Base-by-base conservation (phyloP, 2,888 invertebrate genomes). In the Himalopsyche anomala region DNA sequence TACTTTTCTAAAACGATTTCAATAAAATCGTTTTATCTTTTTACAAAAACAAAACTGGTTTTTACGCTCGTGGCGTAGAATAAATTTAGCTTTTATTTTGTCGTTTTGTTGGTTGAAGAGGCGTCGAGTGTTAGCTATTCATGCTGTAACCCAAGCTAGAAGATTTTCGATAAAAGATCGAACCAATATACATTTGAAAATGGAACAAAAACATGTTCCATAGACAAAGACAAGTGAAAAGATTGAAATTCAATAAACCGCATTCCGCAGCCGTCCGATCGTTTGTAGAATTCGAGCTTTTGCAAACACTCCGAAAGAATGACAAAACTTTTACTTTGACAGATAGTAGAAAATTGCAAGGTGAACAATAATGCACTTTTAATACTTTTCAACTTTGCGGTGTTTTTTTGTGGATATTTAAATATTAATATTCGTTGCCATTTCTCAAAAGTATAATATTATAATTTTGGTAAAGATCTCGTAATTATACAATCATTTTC, bases 181-280 rank as follows among this genome's bases (percentile, higher is more conserved):
- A 6, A 28, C 62, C 80, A 80, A 40, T 80, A 40, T 80, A 28
- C 83, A 83, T 83, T 85, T 79, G 79, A 84, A 86, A 86, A 84
- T 86, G 38, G 84, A 87, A 84, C 84, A 69, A 83, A 85, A 87
- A 84, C 84, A 81, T 81, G 81, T 51, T 82, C 19, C 81, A 56
- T 19, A 83, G 62, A 85, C 79, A 85, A 83, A 85, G 81, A 81
- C 62, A 62, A 56, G 45, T 45, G 81, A 38, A 82, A 86, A 86
- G 87, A 87, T 86, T 86, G 84, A 87, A 87, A 86, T 87, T 86
- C 87, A 86, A 86, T 87, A 87, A 86, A 84, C 82, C 80, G 84
- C 81, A 87, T 85, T 86, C 86, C 84, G 17, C 51, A 62, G 55
- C 55, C 51, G 62, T 55, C 84, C 87, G 80, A 83, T 80, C 56